Evolutionary conservation across 2,113 vertebrate genomes (phyloP).

Genomic region (Origma solitaria): DNA sequence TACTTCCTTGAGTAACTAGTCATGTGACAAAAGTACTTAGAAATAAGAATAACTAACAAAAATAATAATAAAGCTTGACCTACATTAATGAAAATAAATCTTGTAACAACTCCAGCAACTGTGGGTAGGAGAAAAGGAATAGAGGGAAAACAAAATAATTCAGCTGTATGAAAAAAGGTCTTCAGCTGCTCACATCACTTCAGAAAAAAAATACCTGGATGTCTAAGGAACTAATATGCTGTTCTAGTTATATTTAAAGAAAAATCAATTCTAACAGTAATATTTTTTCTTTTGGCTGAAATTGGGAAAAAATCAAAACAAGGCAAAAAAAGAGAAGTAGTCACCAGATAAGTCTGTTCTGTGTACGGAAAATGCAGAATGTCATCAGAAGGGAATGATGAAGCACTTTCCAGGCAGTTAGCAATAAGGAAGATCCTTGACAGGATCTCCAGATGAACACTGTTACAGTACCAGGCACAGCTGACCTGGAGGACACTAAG

Average conservation of each 20-base stretch:
- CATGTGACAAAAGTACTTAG: not conserved
- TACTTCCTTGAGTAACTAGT: not conserved
- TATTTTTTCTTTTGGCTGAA: not conserved
- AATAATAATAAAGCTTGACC: not conserved
- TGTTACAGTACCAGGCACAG: not conserved
- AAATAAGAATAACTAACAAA: not conserved
- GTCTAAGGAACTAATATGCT: not conserved
- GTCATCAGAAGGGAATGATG: constrained; percentile 9
- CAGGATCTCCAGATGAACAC: not conserved
- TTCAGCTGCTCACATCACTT: not conserved
- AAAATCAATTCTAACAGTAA: not conserved
- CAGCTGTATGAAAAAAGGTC: not conserved
- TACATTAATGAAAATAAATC: not conserved
- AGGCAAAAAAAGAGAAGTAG: not conserved
- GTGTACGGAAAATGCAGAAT: not conserved
- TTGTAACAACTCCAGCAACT: not conserved
- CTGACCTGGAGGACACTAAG: not conserved
- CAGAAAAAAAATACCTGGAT: not conserved
- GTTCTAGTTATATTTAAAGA: not conserved
- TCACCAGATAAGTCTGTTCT: not conserved
- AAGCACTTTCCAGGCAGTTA: not conserved
- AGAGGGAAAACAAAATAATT: not conserved
- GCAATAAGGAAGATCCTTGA: not conserved
- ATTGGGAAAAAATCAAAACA: not conserved
- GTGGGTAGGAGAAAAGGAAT: not conserved